Evolutionary conservation across 1,140 invertebrate species (phyloP).

Genomic region (Zophobas atratus): DNA sequence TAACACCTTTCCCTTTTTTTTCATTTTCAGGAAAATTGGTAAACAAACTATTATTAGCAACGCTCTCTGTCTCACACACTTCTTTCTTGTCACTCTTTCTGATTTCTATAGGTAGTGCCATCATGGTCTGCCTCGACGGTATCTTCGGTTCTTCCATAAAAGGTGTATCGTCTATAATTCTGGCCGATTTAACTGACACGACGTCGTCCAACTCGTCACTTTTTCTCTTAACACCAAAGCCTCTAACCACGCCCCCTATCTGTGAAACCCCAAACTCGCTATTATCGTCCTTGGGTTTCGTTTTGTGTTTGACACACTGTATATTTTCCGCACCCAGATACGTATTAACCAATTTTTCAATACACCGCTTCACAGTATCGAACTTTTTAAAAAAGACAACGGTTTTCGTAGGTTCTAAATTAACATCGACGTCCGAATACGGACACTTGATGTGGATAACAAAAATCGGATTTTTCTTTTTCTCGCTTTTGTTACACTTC

Average conservation of each 20-base stretch:
- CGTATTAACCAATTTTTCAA: conserved; percentile 70
- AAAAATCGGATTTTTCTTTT: conserved; percentile 71
- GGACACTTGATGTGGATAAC: conserved; percentile 76
- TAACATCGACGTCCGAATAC: conserved; percentile 72
- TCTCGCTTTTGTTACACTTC: conserved; percentile 58
- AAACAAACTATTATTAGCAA: conserved; percentile 34
- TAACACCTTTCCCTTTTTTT: conserved; percentile 59
- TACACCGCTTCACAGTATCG: conserved; percentile 69
- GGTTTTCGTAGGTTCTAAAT: conserved; percentile 70
- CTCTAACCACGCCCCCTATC: conserved; percentile 59
- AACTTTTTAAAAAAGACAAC: conserved; percentile 76
- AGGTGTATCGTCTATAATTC: conserved; percentile 13
- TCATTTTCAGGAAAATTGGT: conserved; percentile 56
- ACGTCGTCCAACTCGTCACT: conserved; percentile 12
- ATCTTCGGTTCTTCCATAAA: background rate
- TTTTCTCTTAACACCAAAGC: conserved; percentile 51
- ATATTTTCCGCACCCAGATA: conserved; percentile 21
- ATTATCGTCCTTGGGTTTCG: conserved; percentile 18
- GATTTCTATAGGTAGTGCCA: conserved; percentile 7
- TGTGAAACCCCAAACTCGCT: conserved; percentile 60
- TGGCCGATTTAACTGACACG: conserved; percentile 10
- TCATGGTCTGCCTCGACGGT: background rate
- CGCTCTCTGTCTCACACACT: background rate
- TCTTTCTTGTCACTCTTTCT: conserved; percentile 18
- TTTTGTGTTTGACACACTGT: background rate